phyloP scores from a whole-genome alignment of 2,888 invertebrate genomes.

The Cremastinae sp. region DNA sequence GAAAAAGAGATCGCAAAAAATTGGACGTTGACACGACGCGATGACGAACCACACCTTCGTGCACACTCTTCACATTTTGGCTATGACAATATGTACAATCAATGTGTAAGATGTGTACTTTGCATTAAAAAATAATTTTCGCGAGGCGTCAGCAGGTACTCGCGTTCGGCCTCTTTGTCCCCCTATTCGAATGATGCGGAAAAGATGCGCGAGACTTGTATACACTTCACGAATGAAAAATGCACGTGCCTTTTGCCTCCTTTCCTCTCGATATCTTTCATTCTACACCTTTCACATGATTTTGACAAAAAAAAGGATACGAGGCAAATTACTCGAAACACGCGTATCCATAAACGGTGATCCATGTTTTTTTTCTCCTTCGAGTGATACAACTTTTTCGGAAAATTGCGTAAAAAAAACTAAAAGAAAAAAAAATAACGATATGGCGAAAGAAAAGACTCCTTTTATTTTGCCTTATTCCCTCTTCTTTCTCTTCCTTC shows the following conservation, averaged over 20 bases:
- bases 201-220: conserved; percentile 13
- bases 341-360: not conserved
- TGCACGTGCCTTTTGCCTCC: not conserved
- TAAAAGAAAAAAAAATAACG: not conserved
- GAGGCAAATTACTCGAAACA: not conserved
- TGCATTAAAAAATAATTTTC: not conserved
- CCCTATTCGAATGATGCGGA: conserved; percentile 5
- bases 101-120: too few species aligned
- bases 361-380: not conserved
- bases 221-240: conserved; percentile 13
- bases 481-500: not conserved
- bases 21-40: too few species aligned
- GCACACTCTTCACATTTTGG: too few species aligned
- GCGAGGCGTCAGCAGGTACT: conserved; percentile 38
- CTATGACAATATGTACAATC: too few species aligned
- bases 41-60: too few species aligned
- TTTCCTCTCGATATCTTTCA: not conserved
- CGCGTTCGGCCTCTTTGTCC: not conserved
- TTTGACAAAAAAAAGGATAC: not conserved
- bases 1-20: too few species aligned
- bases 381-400: not conserved
- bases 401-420: not conserved
- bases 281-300: not conserved
- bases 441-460: not conserved
- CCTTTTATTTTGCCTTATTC: not conserved